Base-by-base conservation (phyloP, 2,797 vertebrate genomes). In the Eleutherodactylus coqui region DNA sequence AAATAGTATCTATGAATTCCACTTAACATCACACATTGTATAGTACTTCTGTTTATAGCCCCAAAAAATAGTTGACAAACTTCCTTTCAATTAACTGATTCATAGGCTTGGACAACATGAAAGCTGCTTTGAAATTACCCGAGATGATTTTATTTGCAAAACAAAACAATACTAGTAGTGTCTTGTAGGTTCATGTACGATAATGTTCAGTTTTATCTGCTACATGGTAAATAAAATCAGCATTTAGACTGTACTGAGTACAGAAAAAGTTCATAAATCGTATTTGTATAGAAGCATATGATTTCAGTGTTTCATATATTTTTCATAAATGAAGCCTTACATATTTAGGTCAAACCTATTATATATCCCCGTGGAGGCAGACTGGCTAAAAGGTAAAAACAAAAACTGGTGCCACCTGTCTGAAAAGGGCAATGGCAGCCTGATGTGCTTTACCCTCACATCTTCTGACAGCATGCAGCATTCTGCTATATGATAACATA, bases 371-470 rank as follows among this genome's bases (percentile, higher is more conserved):
- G 6, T 19, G 5, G 32, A 67, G 29, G 14, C 27, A 62, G 19
- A 24, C 51, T 24, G 17, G 51, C 38, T 70, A 24, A 73, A 73
- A 45, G 41, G 70, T 27, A 45, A 16, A 1, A 73, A 45, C 11
- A 34, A 36, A 67, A 34, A 67, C 32, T 17, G 62, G 62, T 34
- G 62, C 62, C 62, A 67, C 32, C 62, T 67, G 62, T 36, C 17
- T 36, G 14, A 34, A 5, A 67, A 27, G 32, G 32, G 62, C 32
- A 36, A 34, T 67, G 62, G 17, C 32, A 67, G 32, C 14, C 29
- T 67, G 62, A 67, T 67, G 62, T 36, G 62, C 62, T 67, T 36
- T 67, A 36, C 62, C 32, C 62, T 67, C 62, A 36, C 32, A 67
- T 34, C 32, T 67, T 67, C 14, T 36, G 62, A 67, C 62, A 67